Evolutionary conservation across 2,888 invertebrate genomes (phyloP), one percentile per base, ranked within the genome.

Genomic region (Caenorhabditis wallacei): DNA sequence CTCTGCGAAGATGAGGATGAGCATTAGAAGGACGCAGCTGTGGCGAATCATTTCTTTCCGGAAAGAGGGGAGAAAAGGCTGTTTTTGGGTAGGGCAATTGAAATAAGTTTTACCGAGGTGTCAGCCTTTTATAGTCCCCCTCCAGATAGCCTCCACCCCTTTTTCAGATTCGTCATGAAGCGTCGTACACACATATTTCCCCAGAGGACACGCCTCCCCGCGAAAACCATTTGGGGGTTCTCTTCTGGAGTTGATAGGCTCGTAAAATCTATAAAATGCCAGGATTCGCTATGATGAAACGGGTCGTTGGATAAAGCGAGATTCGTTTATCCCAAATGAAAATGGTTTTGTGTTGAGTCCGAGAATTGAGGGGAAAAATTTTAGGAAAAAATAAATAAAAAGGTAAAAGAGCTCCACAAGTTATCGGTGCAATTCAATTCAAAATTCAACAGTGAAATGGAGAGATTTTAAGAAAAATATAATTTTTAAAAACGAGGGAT

Each of bases 1-100:
- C 43, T 78, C 71, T 51, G 74, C 72, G 51, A 82, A 72, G 53
- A 82, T 54, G 53, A 82, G 72, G 35, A 78, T 35, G 30, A 82
- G 70, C 78, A 78, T 56, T 20, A 82, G 56, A 30, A 82, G 63
- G 54, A 70, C 82, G 74, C 68, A 78, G 72, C 74, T 82, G 82
- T 75, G 53, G 22, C 66, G 66, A 37, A 53, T 63, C 79, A 82
- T 72, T 82, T n/a, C n/a, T n/a, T 69, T 70, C 54, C 43, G 51
- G 37, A 16, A 51, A 8, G 4, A 10, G 16, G 66, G 46, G 22
- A 20, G 24, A 7, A 24, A 46, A 24, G 48, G 16, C 26, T 35
- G 57, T 54, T 35, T 57, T n/a, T 8, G n/a, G 53, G 20, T 24
- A 30, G 20, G 72, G 63, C 66, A 75, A 71, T 68, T 76, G 64